Evolutionary conservation across 1,140 invertebrate genomes (phyloP).

Genomic region (Pseudomyrmex flavicornis): DNA sequence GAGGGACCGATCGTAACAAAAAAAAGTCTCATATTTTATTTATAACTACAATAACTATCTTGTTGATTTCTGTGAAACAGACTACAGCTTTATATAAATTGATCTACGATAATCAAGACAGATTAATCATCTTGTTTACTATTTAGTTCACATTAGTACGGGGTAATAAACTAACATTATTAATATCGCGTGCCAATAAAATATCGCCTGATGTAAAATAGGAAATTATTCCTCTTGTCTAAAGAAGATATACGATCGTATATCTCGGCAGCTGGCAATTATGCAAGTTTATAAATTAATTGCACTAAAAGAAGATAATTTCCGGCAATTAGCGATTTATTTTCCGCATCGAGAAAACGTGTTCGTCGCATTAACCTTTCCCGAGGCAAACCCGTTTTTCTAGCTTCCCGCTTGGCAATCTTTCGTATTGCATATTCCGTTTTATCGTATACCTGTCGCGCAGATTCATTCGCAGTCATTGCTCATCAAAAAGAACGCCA

Average conservation of each 20-base stretch:
- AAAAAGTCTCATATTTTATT: too few species aligned
- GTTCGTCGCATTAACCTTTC: constrained; percentile 39
- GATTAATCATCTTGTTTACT: constrained; percentile 30
- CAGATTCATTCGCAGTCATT: background rate
- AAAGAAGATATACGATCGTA: constrained; percentile 49
- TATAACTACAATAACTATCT: too few species aligned
- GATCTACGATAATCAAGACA: constrained; percentile 9
- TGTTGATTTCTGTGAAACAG: constrained; percentile 6
- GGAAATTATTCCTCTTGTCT: constrained; percentile 35
- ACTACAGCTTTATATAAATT: background rate
- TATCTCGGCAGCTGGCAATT: constrained; percentile 37
- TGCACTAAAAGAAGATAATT: constrained; percentile 45
- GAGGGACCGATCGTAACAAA: background rate
- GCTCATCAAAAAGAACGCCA: background rate
- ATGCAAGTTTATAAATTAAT: constrained; percentile 57
- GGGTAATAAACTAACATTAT: constrained; percentile 46
- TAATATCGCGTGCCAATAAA: constrained; percentile 43
- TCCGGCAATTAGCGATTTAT: constrained; percentile 47
- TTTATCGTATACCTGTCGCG: background rate
- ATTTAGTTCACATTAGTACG: constrained; percentile 46
- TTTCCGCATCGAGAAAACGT: constrained; percentile 43
- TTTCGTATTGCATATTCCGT: constrained; percentile 21
- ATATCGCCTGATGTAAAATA: constrained; percentile 38
- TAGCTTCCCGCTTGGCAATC: constrained; percentile 27
- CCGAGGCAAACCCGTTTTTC: constrained; percentile 43